Base-by-base conservation (phyloP, 2,797 vertebrate species). In the Rhynchonycteris naso region DNA sequence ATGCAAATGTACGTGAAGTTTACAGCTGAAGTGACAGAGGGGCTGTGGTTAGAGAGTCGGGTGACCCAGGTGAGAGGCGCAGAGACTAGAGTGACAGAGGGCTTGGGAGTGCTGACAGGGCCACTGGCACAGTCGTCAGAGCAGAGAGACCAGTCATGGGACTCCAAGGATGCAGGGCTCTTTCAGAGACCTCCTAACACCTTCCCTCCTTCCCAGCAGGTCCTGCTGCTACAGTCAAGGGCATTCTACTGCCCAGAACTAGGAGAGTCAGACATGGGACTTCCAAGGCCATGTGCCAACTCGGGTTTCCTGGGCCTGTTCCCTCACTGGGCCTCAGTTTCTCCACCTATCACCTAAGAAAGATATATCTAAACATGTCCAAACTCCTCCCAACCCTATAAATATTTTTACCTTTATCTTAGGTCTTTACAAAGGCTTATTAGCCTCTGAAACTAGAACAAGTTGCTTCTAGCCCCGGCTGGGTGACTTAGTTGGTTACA, bases 211-310 rank as follows among this genome's bases (percentile, higher is more conserved):
- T 65, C 61, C 16, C 9, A 21, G 35, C 2, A 33, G 59, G 22
- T 35, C 68, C 22, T 43, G 33, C 22, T 43, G 33, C 28, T 21
- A 6, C 16, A 11, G 0, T 10, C 16, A 15, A 1, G 0, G 54
- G 11, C 11, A n/a, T 7, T 19, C 56, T 28, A 24, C 6, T 10
- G 21, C 38, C 24, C 18, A 19, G 28, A 19, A 21, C 14, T 30
- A 43, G 30, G 30, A 8, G 6, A 14, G 5, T 11, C 12, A 3
- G 63, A 22, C 7, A 0, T 43, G 21, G 10, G 15, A 16, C 5
- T 33, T 6, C 13, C 0, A 3, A 47, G 33, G 28, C 50, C 79
- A 21, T 22, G 19, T 24, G 47, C 84, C 24, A 66, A 21, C 30
- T 72, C 16, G 13, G 58, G 19, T 26, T 13, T 50, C 58, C 43